Evolutionary conservation across 2,888 invertebrate genomes (phyloP).

Genomic region (Eristalis pertinax): DNA sequence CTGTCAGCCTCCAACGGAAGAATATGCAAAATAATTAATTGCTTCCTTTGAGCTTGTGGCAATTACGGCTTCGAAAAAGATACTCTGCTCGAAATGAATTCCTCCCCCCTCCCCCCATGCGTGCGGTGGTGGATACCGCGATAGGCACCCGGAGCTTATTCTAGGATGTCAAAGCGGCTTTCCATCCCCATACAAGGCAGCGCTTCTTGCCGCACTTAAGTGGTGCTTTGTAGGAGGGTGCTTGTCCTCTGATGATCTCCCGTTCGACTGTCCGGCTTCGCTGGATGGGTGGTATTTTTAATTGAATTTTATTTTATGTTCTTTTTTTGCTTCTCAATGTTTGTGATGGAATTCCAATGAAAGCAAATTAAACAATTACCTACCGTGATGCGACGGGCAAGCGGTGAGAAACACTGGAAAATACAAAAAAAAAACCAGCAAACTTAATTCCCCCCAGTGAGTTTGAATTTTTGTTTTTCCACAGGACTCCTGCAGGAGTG

Average conservation of each 20-base stretch:
- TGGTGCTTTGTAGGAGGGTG: not conserved
- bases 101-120: not conserved
- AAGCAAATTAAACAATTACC: constrained; percentile 22
- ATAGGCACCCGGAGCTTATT: not conserved
- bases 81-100: constrained; percentile 7
- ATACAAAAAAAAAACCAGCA: not conserved
- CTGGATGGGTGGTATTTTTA: constrained; percentile 15
- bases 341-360: constrained; percentile 29
- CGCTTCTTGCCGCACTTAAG: not conserved
- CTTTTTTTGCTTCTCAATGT: not conserved
- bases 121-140: not conserved
- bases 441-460: not conserved
- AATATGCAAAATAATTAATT: constrained; percentile 21
- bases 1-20: not conserved
- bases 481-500: not conserved
- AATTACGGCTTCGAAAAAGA: constrained; percentile 11
- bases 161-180: constrained; percentile 12
- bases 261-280: not conserved
- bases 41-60: not conserved
- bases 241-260: not conserved
- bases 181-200: not conserved
- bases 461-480: constrained; percentile 2
- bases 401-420: not conserved
- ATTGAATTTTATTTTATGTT: constrained; percentile 21
- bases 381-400: not conserved